Evolutionary conservation across 2,113 vertebrate genomes (phyloP).

Genomic region (Mobula hypostoma): DNA sequence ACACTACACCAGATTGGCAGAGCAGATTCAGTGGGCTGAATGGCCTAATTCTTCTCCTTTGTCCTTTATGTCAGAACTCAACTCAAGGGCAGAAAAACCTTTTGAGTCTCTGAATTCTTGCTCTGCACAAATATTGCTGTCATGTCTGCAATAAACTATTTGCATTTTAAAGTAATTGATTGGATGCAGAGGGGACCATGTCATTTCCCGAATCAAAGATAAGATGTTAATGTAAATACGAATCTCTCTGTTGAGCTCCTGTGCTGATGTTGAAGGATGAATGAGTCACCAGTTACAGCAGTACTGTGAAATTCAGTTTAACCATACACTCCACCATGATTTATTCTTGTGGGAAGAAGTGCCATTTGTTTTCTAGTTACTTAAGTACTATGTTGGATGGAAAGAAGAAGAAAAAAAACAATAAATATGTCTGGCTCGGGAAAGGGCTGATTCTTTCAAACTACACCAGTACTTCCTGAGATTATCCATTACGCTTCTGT

Average conservation of each 20-base stretch:
- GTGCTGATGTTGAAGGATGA: not conserved
- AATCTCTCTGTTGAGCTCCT: not conserved
- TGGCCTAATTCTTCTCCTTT: no score
- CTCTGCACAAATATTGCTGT: not conserved
- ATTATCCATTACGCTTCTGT: not conserved
- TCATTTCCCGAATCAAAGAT: not conserved
- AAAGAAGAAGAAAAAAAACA: not conserved
- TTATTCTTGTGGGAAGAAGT: not conserved
- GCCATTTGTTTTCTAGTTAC: not conserved
- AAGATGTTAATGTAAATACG: not conserved
- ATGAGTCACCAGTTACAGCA: not conserved
- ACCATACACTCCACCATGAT: not conserved
- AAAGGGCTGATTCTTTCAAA: not conserved
- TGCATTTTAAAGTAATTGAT: not conserved
- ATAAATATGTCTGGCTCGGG: constrained; percentile 25
- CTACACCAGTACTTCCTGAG: not conserved
- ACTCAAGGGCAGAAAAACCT: not conserved
- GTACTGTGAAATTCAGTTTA: not conserved
- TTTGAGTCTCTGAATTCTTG: not conserved
- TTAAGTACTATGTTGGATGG: not conserved
- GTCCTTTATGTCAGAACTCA: not conserved
- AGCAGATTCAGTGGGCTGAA: no score
- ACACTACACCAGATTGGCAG: no score
- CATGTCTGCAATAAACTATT: not conserved
- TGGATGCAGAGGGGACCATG: not conserved